A percentile compares a stretch with the other conserved stretches of the same genome.
Evolutionary conservation across 2,888 invertebrate genomes (phyloP).

Genomic region (Lycocerus yunnanus): DNA sequence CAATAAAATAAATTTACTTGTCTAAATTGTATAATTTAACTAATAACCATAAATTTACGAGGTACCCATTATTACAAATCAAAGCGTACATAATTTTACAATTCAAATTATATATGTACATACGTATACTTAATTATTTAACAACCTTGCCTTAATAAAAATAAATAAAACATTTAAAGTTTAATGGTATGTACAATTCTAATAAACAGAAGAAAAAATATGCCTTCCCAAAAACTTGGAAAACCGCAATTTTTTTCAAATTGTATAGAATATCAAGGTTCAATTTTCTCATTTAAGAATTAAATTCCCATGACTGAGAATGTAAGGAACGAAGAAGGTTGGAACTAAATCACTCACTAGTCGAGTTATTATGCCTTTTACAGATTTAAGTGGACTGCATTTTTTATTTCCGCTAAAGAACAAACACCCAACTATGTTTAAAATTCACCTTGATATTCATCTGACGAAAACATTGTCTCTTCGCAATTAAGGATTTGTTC

Average conservation of each 20-base stretch:
- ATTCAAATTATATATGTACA: not conserved
- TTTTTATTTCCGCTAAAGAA: conserved; percentile 26
- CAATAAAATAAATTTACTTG: not conserved
- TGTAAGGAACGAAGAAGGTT: conserved; percentile 37
- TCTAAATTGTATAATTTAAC: not conserved
- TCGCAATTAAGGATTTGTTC: not conserved
- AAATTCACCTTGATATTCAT: conserved; percentile 12
- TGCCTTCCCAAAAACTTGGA: not conserved
- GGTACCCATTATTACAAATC: not conserved
- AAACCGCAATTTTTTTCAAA: conserved; percentile 12
- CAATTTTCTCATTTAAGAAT: conserved; percentile 36
- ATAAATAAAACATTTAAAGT: conserved; percentile 9
- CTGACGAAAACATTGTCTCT: not conserved
- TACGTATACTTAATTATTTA: not conserved
- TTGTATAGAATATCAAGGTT: conserved; percentile 10
- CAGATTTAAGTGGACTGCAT: conserved; percentile 27
- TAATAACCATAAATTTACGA: not conserved
- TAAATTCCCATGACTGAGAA: conserved; percentile 47
- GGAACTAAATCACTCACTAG: conserved; percentile 41
- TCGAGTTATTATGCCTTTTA: conserved; percentile 44
- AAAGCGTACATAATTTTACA: not conserved
- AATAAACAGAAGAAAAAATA: conserved; percentile 14
- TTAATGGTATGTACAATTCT: not conserved
- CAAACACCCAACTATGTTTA: conserved; percentile 22
- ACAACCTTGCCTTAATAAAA: not conserved